Evolutionary conservation across 2,888 invertebrate genomes (phyloP), one percentile per base, ranked within the genome.

Genomic region (Lasiommata megera): DNA sequence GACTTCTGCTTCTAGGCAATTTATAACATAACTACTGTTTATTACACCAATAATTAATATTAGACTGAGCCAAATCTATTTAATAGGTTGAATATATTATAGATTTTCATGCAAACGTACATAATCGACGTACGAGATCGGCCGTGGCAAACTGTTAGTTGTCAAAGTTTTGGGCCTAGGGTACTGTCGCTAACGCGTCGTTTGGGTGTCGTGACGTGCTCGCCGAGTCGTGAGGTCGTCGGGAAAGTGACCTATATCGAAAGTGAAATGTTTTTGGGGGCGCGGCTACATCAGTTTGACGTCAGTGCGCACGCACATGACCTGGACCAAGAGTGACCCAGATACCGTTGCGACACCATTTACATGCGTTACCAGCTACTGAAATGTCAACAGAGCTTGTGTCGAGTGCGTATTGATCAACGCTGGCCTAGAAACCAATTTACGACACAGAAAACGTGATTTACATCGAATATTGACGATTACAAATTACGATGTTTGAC

Each of bases 271-370:
- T 77, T 74, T 69, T 62, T 63, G 68, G 79, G 79, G 80, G 80
- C 79, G 76, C 73, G 73, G 73, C 64, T 54, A 54, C 72, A 69
- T 79, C 73, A 73, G 65, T 23, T 70, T 87, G 85, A 88, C 88
- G 88, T 88, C 80, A 79, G 70, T 76, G 86, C 88, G 88, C 82
- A 84, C 88, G 87, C 84, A 79, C 14, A 61, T 74, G 78, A 79
- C 82, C 80, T 74, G 71, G 58, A 68, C 70, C 58, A 41, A 54
- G 41, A 44, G 41, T 88, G 88, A 89, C 89, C 89, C 69, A 89
- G 75, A 77, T 88, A 65, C 17, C 14, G 62, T 76, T 85, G 80
- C 85, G 82, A 87, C 82, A 84, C 68, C 68, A 66, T 55, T 63
- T 56, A 51, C 64, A 64, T 62, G 44, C 61, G 61, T 58, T 57